Conservation (phyloP, 2,888 invertebrate genomes). For the Pyrgus malvae region DNA sequence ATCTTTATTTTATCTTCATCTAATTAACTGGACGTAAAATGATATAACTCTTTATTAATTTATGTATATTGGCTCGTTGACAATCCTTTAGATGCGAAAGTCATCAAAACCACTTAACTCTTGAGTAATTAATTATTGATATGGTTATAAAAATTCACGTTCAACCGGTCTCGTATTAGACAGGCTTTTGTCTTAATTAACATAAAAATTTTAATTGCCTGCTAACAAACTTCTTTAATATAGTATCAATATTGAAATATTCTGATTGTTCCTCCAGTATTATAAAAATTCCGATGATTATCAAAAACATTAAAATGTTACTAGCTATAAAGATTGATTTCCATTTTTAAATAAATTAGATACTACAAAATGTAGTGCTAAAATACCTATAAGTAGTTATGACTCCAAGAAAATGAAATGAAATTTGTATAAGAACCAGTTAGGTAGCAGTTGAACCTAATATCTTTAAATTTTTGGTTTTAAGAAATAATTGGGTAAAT, state of each 20-base stretch:
- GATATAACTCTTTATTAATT: constrained; percentile 10
- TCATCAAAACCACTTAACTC: constrained; percentile 54
- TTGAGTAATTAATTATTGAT: constrained; percentile 65
- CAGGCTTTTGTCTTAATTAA: constrained; percentile 53
- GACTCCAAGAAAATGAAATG: too few relatives aligned
- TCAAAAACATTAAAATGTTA: too few relatives aligned
- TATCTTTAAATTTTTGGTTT: too few relatives aligned
- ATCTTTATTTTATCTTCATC: neutral
- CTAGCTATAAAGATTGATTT: too few relatives aligned
- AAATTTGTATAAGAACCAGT: too few relatives aligned
- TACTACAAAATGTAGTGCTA: too few relatives aligned
- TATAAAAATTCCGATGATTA: constrained; percentile 4
- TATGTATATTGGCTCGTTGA: constrained; percentile 19
- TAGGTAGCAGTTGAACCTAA: too few relatives aligned
- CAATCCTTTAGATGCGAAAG: constrained; percentile 38
- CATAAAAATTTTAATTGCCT: constrained; percentile 75
- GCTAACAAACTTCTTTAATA: constrained; percentile 49
- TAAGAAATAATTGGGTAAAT: too few relatives aligned
- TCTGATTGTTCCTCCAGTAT: constrained; percentile 33
- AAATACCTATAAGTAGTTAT: too few relatives aligned
- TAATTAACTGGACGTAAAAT: constrained; percentile 2
- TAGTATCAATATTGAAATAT: constrained; percentile 47
- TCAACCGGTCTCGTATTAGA: constrained; percentile 54
- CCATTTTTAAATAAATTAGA: too few relatives aligned
- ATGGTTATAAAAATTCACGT: constrained; percentile 49